These are phyloP conservation scores for Beaufortia kweichowensis DNA, from an alignment of 2,113 vertebrate genomes.

Conservation along the genomic window DNA sequence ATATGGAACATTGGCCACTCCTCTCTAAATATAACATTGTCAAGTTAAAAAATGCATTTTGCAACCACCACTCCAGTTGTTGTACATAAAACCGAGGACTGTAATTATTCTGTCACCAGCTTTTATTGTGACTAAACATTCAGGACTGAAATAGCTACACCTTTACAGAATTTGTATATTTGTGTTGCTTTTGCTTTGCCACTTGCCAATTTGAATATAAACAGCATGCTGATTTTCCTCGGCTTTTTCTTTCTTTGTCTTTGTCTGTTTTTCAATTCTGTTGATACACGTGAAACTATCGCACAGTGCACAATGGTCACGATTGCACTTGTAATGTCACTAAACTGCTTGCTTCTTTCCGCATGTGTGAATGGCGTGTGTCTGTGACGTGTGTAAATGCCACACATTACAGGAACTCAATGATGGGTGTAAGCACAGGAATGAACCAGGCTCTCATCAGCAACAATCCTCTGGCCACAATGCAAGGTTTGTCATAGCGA, in stretches of 20 bases:
- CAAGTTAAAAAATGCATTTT: no score
- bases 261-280: conserved; percentile 6
- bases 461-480: conserved; percentile 87
- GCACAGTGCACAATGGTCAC: not conserved
- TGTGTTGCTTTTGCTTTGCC: not conserved
- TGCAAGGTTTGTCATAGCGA: conserved; percentile 84
- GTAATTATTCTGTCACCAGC: conserved; percentile 3
- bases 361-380: conserved; percentile 43
- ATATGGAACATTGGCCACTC: no score
- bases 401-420: conserved; percentile 81
- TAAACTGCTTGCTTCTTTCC: conserved; percentile 45
- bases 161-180: not conserved
- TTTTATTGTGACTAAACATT: not conserved
- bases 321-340: conserved; percentile 16
- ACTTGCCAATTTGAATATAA: not conserved
- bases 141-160: conserved; percentile 7
- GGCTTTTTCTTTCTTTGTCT: not conserved
- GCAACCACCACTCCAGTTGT: no score
- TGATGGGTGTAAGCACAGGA: conserved; percentile 88
- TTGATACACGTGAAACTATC: not conserved
- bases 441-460: conserved; percentile 86
- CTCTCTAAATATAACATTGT: no score
- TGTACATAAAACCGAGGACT: not conserved
- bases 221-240: not conserved
- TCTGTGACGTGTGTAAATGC: conserved; percentile 40